A percentile compares a stretch with the other conserved stretches of the same genome.
Evolutionary conservation across 2,888 invertebrate species (phyloP).

Genomic region (Serrognathus titanus): DNA sequence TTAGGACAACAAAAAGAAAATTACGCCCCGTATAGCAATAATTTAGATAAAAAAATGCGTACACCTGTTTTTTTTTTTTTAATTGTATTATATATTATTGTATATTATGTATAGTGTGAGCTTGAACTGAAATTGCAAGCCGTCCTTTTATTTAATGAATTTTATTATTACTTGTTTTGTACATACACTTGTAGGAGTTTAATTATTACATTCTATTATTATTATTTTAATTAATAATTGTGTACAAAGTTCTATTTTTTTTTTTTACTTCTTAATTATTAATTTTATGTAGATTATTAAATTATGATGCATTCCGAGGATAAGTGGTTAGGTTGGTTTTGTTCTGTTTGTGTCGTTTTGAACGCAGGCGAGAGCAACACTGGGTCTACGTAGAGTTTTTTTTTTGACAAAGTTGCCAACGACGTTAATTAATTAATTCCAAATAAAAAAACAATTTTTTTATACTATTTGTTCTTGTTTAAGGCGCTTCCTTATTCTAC

Average conservation of each 20-base stretch:
- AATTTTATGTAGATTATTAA: slow-evolving; percentile 33
- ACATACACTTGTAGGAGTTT: slow-evolving; percentile 18
- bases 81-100: slow-evolving; percentile 12
- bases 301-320: slow-evolving; percentile 29
- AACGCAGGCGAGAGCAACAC: no score
- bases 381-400: no score
- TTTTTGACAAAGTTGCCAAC: no score
- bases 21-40: slow-evolving; percentile 8
- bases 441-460: no score
- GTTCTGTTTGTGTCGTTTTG: not conserved
- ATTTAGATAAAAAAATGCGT: slow-evolving; percentile 15
- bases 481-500: no score
- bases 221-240: slow-evolving; percentile 24
- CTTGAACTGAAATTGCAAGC: not conserved
- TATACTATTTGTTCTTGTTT: no score
- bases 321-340: slow-evolving; percentile 9
- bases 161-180: slow-evolving; percentile 15
- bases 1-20: slow-evolving; percentile 1
- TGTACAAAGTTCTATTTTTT: slow-evolving; percentile 37
- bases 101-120: slow-evolving; percentile 2
- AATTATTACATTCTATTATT: slow-evolving; percentile 20
- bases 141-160: not conserved
- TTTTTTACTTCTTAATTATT: slow-evolving; percentile 31
- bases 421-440: no score
- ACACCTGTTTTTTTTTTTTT: slow-evolving; percentile 10